Evolutionary conservation across 2,888 invertebrate species (phyloP).

Genomic region (Atethmia centrago): DNA sequence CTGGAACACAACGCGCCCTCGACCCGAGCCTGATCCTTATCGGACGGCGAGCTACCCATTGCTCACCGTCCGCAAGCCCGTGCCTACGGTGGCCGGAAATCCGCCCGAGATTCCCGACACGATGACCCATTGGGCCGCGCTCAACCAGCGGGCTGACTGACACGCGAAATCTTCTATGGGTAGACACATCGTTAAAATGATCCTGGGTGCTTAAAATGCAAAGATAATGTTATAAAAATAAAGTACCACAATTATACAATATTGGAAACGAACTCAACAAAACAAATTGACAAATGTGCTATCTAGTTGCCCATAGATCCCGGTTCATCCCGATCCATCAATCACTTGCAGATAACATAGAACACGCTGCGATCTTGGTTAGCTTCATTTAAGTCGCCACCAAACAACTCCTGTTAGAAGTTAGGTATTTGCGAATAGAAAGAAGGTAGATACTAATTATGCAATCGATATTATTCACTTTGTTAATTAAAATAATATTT

Average conservation of each 20-base stretch:
- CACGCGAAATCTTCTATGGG: too few species aligned
- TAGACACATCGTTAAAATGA: too few species aligned
- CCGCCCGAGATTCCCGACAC: too few species aligned
- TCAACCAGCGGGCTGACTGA: too few species aligned
- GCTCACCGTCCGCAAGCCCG: too few species aligned
- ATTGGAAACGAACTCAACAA: background rate
- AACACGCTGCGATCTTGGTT: slow-evolving; percentile 35
- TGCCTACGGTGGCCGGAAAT: too few species aligned
- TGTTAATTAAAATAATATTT: background rate
- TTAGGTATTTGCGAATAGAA: slow-evolving; percentile 25
- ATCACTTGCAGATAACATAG: slow-evolving; percentile 55
- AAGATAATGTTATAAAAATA: background rate
- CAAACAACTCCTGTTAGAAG: slow-evolving; percentile 8
- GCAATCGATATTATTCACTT: background rate
- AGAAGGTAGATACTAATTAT: background rate
- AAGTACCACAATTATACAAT: background rate
- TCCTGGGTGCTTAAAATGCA: too few species aligned
- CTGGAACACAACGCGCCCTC: too few species aligned
- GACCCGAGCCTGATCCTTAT: too few species aligned
- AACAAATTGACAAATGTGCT: background rate
- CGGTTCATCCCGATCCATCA: slow-evolving; percentile 34
- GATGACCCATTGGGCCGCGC: too few species aligned
- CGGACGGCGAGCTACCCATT: too few species aligned
- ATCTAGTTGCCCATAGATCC: slow-evolving; percentile 34
- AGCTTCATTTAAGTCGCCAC: slow-evolving; percentile 30